Percentiles rank a stretch among this genome's conserved stretches.
Evolutionary conservation across 1,140 invertebrate genomes (phyloP).

Genomic region (Venturia canescens): DNA sequence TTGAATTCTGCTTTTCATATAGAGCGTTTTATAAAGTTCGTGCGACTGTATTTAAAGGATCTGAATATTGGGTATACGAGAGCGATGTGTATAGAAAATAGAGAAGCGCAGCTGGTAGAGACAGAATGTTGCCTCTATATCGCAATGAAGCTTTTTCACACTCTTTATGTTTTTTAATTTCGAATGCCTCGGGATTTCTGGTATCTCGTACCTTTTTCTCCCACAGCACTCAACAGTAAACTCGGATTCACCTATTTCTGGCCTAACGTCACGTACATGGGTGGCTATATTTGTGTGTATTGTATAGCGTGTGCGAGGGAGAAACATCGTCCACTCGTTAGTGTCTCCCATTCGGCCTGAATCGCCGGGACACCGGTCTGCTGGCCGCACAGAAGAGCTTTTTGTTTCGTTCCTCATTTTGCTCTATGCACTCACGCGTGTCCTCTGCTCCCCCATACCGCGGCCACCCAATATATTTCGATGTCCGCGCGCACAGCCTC

Average conservation of each 20-base stretch:
- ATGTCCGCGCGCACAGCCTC: neutral
- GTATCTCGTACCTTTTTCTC: constrained; percentile 8
- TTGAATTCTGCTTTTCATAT: neutral
- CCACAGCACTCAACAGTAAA: neutral
- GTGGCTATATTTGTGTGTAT: neutral
- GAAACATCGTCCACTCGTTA: constrained; percentile 32
- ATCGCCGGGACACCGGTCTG: neutral
- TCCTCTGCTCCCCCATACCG: neutral
- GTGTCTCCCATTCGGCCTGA: neutral
- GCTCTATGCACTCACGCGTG: constrained; percentile 18
- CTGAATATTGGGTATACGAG: neutral
- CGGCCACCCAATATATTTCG: constrained; percentile 12
- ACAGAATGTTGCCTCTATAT: constrained; percentile 30
- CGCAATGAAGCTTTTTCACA: constrained; percentile 20
- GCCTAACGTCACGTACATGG: neutral
- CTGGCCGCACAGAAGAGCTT: constrained; percentile 8
- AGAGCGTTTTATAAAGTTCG: neutral
- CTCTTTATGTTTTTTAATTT: constrained; percentile 46
- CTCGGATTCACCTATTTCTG: constrained; percentile 2
- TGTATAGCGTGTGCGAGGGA: neutral
- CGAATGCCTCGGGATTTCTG: constrained; percentile 19
- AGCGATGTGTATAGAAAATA: neutral
- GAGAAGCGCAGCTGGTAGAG: neutral
- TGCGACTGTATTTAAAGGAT: constrained; percentile 11
- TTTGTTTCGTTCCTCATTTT: constrained; percentile 35